phyloP scores from a whole-genome alignment of 2,797 vertebrate genomes.

The Acanthornis magna region DNA sequence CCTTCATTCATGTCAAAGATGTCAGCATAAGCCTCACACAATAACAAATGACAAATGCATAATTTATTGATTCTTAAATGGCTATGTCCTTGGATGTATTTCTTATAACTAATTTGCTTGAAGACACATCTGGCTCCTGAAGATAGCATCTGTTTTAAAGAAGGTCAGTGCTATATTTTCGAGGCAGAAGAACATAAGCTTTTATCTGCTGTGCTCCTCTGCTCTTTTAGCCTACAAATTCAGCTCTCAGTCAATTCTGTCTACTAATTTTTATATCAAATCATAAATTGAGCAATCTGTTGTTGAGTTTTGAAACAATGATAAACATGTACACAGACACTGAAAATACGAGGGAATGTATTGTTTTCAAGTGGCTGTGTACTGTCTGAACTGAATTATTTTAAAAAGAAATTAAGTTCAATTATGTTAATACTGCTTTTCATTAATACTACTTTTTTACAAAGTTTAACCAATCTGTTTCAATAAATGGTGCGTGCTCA shows the following conservation, averaged over 20 bases:
- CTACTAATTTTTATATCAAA: slow-evolving; percentile 14
- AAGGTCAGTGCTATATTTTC: slow-evolving; percentile 66
- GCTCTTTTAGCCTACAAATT: slow-evolving; percentile 31
- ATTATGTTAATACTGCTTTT: not conserved
- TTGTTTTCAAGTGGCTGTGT: not conserved
- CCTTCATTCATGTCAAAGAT: slow-evolving; percentile 66
- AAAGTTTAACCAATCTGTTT: not conserved
- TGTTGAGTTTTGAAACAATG: slow-evolving; percentile 1
- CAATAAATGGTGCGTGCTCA: not conserved
- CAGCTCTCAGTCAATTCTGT: not conserved
- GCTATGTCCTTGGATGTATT: slow-evolving; percentile 72
- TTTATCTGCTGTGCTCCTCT: slow-evolving; percentile 38
- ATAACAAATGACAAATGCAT: slow-evolving; percentile 77
- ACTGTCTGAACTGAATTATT: not conserved
- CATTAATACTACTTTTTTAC: not conserved
- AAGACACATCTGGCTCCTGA: slow-evolving; percentile 73
- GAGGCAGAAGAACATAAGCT: slow-evolving; percentile 44
- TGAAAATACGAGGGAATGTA: not conserved
- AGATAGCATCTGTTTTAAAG: slow-evolving; percentile 71
- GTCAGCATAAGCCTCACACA: slow-evolving; percentile 63
- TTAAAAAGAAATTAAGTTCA: not conserved
- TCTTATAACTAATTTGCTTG: slow-evolving; percentile 76
- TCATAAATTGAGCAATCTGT: not conserved
- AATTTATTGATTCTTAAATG: slow-evolving; percentile 81
- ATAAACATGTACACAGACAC: not conserved